phyloP scores from a whole-genome alignment of 2,888 invertebrate genomes.

The Mimas tiliae region DNA sequence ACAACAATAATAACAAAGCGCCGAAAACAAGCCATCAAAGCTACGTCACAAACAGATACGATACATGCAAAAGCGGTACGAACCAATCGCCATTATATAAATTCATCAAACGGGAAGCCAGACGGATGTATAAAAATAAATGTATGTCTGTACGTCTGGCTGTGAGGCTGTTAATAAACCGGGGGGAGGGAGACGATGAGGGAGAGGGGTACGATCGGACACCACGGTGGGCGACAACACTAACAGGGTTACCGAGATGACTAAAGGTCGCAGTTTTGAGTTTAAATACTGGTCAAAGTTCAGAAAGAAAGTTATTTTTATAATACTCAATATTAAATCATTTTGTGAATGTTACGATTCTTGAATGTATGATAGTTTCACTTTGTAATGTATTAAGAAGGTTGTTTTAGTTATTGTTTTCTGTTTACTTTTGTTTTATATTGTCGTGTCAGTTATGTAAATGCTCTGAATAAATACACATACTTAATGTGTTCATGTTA shows the following conservation, averaged over 20 bases:
- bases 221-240: constrained; percentile 18
- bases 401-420: no score
- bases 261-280: neutral
- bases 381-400: no score
- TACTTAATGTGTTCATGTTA: no score
- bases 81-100: constrained; percentile 14
- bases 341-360: neutral
- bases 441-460: no score
- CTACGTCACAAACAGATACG: neutral
- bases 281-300: neutral
- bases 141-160: constrained; percentile 24
- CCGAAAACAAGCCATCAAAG: neutral
- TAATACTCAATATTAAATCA: neutral
- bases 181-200: neutral
- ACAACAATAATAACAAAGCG: no score
- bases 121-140: constrained; percentile 25
- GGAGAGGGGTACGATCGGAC: constrained; percentile 10
- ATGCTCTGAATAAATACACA: no score
- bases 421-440: no score
- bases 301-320: neutral
- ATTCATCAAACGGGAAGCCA: constrained; percentile 18
- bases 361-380: no score
- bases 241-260: neutral
- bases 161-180: constrained; percentile 17
- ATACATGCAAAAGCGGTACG: neutral